Evolutionary conservation across 1,140 invertebrate genomes (phyloP), one percentile per base, ranked within the genome.

Genomic region (Ylistrum balloti): DNA sequence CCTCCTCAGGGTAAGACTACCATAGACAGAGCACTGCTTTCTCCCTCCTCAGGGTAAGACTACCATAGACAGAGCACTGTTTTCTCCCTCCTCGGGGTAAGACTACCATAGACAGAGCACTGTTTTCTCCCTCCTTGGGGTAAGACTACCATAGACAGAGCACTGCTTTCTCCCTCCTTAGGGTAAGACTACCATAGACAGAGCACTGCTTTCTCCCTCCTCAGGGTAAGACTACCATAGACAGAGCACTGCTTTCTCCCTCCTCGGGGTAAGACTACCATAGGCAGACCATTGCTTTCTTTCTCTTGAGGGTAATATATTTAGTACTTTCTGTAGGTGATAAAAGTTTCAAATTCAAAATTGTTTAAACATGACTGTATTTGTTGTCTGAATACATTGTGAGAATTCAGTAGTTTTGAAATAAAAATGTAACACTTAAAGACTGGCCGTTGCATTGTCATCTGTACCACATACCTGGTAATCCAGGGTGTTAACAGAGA

Each of bases 161-260:
- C 0, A 98, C 98, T 20, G 98, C 98, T 0, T 99, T 99, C 94
- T 97, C 97, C 17, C 95, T 99, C 0, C 95, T 99, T 0, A 98
- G 98, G 96, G 96, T 97, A 90, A 95, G 94, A n/a, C n/a, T 32
- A 17, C 28, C 28, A n/a, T 86, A 38, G 35, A 13, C 35, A 38
- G 35, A 38, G 35, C 35, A 38, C 98, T 20, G 98, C 98, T 0
- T 99, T 99, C 94, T 97, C 97, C 17, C 95, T 99, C 0, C 95
- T 99, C 0, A 98, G 98, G 96, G 96, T 97, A 90, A 95, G 94
- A 13, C n/a, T n/a, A 17, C 28, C 28, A n/a, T 86, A 38, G 35
- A 38, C 35, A 38, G 35, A 38, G 35, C 35, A 38, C 35, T 38
- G 35, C 35, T 13, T 38, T 38, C 35, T 38, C 35, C 5, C 35